Evolutionary conservation across 2,113 vertebrate genomes (phyloP).

Genomic region (Pachycephala philippinensis): DNA sequence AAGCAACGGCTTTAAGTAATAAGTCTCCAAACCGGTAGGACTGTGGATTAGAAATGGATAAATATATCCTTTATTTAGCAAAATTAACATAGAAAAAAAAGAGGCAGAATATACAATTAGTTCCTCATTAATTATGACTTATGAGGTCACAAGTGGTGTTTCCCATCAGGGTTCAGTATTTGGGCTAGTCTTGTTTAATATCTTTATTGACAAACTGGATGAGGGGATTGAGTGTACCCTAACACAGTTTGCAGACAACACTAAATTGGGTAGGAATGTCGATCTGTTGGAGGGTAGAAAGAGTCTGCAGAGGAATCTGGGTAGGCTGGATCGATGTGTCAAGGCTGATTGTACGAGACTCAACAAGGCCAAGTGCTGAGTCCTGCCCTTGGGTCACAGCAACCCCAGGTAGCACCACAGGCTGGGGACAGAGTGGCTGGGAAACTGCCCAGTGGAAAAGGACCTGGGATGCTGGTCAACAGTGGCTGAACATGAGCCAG

Average conservation of each 20-base stretch:
- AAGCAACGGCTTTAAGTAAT: neutral
- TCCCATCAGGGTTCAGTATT: neutral
- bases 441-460: neutral
- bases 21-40: neutral
- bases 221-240: neutral
- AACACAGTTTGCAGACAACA: accelerated
- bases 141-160: neutral
- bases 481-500: neutral
- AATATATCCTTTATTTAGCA: neutral
- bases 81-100: neutral
- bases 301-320: neutral
- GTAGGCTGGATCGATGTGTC: neutral
- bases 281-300: neutral
- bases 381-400: neutral
- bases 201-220: neutral
- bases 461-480: neutral
- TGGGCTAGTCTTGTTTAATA: neutral
- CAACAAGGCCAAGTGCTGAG: neutral
- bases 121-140: neutral
- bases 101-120: neutral
- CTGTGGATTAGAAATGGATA: neutral
- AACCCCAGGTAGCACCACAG: neutral
- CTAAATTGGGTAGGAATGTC: neutral
- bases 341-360: neutral
- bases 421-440: neutral